A percentile compares a stretch with the other conserved stretches of the same genome.
These are phyloP conservation scores for Pseudolaguvia tuberculata DNA, from an alignment of 2,113 vertebrate species.

Conservation along the genomic window DNA sequence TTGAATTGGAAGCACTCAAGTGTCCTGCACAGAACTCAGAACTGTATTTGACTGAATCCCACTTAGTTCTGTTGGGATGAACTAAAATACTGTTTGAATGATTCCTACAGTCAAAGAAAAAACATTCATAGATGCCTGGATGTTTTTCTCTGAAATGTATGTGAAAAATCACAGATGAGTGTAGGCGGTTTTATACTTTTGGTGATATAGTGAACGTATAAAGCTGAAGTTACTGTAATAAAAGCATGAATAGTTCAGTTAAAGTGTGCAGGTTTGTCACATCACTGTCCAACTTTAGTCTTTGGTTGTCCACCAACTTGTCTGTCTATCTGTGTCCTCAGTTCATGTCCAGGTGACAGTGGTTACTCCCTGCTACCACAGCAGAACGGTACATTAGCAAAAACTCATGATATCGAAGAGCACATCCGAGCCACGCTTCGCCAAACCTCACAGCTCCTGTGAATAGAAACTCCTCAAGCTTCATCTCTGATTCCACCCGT, in stretches of 20 bases:
- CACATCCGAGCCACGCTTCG: constrained; percentile 84
- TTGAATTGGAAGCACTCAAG: too few species aligned
- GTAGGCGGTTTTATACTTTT: not conserved
- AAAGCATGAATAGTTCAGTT: not conserved
- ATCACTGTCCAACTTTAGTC: too few species aligned
- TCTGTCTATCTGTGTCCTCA: constrained; percentile 53
- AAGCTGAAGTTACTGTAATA: too few species aligned
- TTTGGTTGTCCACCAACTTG: not conserved
- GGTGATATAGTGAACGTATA: not conserved
- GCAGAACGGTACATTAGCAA: constrained; percentile 77
- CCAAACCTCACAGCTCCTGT: constrained; percentile 87
- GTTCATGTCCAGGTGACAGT: constrained; percentile 77
- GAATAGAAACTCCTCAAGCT: constrained; percentile 84
- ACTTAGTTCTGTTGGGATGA: too few species aligned
- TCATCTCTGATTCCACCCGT: constrained; percentile 61
- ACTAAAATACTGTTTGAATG: too few species aligned
- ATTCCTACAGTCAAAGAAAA: too few species aligned
- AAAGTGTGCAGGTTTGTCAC: not conserved
- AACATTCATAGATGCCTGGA: too few species aligned
- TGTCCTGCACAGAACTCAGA: too few species aligned
- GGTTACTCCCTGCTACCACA: constrained; percentile 75
- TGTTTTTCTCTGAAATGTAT: too few species aligned
- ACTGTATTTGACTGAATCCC: too few species aligned
- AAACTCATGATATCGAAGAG: constrained; percentile 86
- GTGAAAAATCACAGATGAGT: not conserved